A percentile compares a stretch with the other conserved stretches of the same genome.
Conservation (phyloP, 2,797 vertebrate species). For the Loris lydekkerianus region DNA sequence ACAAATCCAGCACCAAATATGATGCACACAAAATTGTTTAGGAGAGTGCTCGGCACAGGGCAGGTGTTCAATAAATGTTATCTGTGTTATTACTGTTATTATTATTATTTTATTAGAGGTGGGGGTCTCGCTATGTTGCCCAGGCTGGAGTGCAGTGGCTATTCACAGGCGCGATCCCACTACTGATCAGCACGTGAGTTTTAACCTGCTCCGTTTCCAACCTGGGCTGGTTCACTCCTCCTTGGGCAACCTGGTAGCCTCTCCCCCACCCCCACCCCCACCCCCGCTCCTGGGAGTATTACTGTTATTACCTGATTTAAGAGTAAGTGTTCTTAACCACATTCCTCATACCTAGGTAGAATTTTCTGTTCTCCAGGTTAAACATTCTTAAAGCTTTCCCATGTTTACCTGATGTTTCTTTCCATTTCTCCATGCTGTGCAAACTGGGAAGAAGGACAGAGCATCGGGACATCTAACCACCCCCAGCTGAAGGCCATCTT, state of each 20-base stretch:
- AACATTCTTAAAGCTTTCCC: background rate
- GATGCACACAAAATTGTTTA: background rate
- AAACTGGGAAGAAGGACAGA: background rate
- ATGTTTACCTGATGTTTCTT: background rate
- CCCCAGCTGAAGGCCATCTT: slow-evolving; percentile 13
- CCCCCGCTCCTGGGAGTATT: too few relatives aligned
- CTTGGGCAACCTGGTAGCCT: too few relatives aligned
- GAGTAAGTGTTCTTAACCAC: background rate
- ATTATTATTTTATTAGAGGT: background rate
- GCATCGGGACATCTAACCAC: background rate
- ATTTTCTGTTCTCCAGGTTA: background rate
- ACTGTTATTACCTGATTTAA: background rate
- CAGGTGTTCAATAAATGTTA: background rate
- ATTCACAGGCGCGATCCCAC: too few relatives aligned
- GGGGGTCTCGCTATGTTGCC: background rate
- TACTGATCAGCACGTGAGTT: too few relatives aligned
- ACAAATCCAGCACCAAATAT: background rate
- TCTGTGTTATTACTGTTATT: background rate
- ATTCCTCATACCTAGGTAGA: background rate
- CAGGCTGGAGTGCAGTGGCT: background rate
- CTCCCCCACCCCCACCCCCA: too few relatives aligned
- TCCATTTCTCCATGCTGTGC: background rate
- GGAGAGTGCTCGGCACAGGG: background rate
- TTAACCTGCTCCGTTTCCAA: too few relatives aligned
- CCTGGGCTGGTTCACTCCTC: too few relatives aligned